Evolutionary conservation across 2,113 vertebrate genomes (phyloP).

Genomic region (Choloepus hoffmanni): DNA sequence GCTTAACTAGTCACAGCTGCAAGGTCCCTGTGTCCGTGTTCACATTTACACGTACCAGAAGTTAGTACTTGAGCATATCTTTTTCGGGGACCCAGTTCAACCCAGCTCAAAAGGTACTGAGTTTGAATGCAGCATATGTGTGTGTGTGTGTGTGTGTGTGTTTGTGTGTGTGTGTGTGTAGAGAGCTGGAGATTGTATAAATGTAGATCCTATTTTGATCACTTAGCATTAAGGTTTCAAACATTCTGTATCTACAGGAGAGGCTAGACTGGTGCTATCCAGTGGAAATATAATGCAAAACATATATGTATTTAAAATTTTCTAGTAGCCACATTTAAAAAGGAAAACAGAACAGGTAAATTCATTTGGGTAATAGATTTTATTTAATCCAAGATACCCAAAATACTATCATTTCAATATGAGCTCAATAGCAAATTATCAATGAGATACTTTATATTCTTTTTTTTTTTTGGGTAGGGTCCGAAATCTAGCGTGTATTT

Average conservation of each 20-base stretch:
- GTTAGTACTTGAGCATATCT: too few species aligned
- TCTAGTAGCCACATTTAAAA: not conserved
- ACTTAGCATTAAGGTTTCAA: not conserved
- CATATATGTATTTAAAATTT: not conserved
- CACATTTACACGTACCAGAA: too few species aligned
- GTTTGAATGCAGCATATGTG: not conserved
- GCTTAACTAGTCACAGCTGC: too few species aligned
- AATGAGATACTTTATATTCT: not conserved
- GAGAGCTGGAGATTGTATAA: not conserved
- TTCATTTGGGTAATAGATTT: conserved; percentile 1
- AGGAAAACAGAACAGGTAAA: not conserved
- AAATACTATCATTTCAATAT: not conserved
- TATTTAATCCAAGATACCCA: not conserved
- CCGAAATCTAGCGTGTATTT: not conserved
- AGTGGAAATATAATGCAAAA: not conserved
- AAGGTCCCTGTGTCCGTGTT: too few species aligned
- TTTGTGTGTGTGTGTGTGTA: not conserved
- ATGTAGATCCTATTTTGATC: not conserved
- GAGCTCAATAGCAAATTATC: not conserved
- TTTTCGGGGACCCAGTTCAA: too few species aligned
- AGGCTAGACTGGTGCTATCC: not conserved
- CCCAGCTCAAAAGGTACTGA: not conserved
- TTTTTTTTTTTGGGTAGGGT: not conserved
- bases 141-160: not conserved
- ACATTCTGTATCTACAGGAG: not conserved